Conservation (phyloP, 2,888 invertebrate species). For the Ophraella communa region DNA sequence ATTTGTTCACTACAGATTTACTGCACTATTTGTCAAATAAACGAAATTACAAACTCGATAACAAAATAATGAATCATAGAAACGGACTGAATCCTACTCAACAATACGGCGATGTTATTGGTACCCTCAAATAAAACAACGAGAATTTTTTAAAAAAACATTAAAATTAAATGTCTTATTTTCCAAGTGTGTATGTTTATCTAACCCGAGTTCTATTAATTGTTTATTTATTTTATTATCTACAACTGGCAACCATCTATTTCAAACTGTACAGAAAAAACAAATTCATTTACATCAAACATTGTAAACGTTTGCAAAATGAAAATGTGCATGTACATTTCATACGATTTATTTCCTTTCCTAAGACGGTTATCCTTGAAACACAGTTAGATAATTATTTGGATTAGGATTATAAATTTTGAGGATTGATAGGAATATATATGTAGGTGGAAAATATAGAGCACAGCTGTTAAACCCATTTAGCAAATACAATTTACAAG, state of each 20-base stretch:
- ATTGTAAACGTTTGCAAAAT: slow-evolving; percentile 21
- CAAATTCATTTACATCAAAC: slow-evolving; percentile 27
- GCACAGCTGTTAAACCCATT: too few relatives aligned
- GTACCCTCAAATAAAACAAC: not conserved
- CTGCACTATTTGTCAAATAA: not conserved
- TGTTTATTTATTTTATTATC: slow-evolving; percentile 26
- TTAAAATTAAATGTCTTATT: slow-evolving; percentile 3
- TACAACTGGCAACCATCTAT: slow-evolving; percentile 30
- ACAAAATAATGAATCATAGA: not conserved
- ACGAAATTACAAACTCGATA: not conserved
- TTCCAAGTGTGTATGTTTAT: not conserved
- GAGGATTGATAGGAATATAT: not conserved
- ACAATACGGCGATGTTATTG: too few relatives aligned
- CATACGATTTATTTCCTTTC: slow-evolving; percentile 6
- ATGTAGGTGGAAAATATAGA: not conserved
- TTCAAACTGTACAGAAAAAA: slow-evolving; percentile 26
- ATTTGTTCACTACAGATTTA: too few relatives aligned
- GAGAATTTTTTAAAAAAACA: not conserved
- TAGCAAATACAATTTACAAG: too few relatives aligned
- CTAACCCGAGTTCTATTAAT: not conserved
- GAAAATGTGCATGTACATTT: slow-evolving; percentile 6
- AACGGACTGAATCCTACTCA: not conserved
- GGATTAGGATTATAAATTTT: slow-evolving; percentile 1
- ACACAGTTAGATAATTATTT: slow-evolving; percentile 1
- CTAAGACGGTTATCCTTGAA: slow-evolving; percentile 11